Base-by-base conservation (phyloP, 1,140 invertebrate species). In the Drosophila equinoxialis region DNA sequence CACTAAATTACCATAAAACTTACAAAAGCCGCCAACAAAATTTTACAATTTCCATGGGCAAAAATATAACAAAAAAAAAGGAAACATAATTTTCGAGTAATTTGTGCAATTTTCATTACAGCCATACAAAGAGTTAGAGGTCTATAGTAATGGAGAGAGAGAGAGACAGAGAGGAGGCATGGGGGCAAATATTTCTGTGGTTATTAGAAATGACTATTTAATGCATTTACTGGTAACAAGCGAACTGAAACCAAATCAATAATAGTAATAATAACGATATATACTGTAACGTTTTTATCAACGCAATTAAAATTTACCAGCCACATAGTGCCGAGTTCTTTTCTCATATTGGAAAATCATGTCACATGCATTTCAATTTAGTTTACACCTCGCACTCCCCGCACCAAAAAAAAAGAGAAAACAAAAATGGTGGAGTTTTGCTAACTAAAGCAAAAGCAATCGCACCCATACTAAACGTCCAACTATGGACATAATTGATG, bases 221-320 rank as follows among this genome's bases (percentile, higher is more conserved):
- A 76, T 76, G 74, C 74, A 76, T 69, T 76, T 54, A 42, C 26
- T 13, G 13, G 39, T 1, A 76, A 59, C 26, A 54, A 75, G 37
- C 75, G 14, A 20, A 65, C 30, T 48, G 45, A 14, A 5, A 17
- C 57, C 33, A 33, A 76, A 77, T 77, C 74, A 70, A 77, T 76
- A 76, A 70, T 60, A 63, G 64, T 77, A 64, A 64, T 61, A 42
- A 65, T 76, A 69, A 70, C 76, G 69, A 65, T 58, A 68, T 65
- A 68, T 20, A 51, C 20, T 57, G 58, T 62, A 41, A 42, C 70
- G 57, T 62, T 72, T 30, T 72, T 68, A 60, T 33, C 48, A 66
- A 76, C 54, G 83, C 79, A 85, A 85, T 85, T 85, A 86, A 87
- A 87, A 74, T 72, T 71, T 68, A 70, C 76, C 77, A 70, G 68